Conservation (phyloP, 2,888 invertebrate species). For the Harmothoe impar region DNA sequence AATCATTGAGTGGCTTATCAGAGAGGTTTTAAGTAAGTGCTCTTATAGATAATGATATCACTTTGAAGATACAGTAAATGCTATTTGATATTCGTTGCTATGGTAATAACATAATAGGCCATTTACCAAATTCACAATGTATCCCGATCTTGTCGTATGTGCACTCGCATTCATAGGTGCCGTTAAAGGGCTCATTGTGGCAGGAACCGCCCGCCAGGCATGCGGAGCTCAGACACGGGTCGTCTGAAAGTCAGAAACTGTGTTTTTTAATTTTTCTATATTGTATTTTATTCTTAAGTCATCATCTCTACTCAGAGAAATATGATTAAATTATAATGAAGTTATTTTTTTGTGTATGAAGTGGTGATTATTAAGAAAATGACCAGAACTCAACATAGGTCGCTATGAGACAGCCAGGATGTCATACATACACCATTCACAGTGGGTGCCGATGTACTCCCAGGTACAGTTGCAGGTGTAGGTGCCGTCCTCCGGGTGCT, state of each 20-base stretch:
- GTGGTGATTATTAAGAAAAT: no score
- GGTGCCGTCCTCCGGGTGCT: background rate
- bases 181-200: background rate
- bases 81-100: no score
- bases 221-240: conserved; percentile 15
- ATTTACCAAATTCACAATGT: conserved; percentile 42
- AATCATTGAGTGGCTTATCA: no score
- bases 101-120: background rate
- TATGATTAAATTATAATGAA: no score
- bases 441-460: background rate
- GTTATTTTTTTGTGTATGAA: no score
- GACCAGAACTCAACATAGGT: no score
- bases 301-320: no score
- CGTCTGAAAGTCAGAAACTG: background rate
- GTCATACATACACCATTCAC: background rate
- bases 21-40: no score
- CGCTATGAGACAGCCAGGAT: no score
- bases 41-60: background rate
- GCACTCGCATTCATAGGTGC: conserved; percentile 34
- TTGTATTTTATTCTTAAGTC: no score
- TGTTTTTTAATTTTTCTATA: no score
- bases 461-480: background rate
- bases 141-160: conserved; percentile 45
- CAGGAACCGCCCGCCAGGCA: background rate
- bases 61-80: background rate